A percentile compares a stretch with the other conserved stretches of the same genome.
phyloP scores from a whole-genome alignment of 2,797 vertebrate genomes.

The Rhincodon typus region DNA sequence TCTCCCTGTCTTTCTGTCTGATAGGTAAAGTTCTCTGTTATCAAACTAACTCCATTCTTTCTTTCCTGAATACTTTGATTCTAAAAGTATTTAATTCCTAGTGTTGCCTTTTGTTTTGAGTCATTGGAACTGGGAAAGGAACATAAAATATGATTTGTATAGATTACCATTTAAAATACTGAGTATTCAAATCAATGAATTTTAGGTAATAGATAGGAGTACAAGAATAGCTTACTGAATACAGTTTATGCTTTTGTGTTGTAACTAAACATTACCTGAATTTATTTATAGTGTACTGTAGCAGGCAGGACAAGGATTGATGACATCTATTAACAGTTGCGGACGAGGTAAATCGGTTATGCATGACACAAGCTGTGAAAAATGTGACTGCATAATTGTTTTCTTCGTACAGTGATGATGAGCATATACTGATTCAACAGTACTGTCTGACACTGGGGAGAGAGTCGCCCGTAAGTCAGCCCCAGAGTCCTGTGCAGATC shows the following conservation, averaged over 20 bases:
- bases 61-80: background rate
- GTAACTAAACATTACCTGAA: constrained; percentile 38
- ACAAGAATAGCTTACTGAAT: constrained; percentile 17
- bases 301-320: background rate
- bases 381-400: background rate
- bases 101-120: too few species aligned
- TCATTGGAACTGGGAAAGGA: background rate
- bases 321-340: constrained; percentile 35
- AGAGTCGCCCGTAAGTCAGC: constrained; percentile 82
- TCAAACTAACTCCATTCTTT: background rate
- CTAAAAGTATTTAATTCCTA: background rate
- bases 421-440: constrained; percentile 90
- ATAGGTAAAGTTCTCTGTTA: background rate
- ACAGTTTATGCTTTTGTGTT: constrained; percentile 38
- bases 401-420: constrained; percentile 74
- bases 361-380: background rate
- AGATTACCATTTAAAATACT: background rate
- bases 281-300: background rate
- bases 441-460: constrained; percentile 92
- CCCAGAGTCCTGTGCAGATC: constrained; percentile 92
- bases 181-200: background rate
- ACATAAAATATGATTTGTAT: constrained; percentile 14
- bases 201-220: constrained; percentile 33
- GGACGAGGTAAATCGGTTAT: background rate
- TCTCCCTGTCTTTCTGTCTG: background rate